Evolutionary conservation across 2,888 invertebrate species (phyloP).

Genomic region (Lithophane semibrunnea): DNA sequence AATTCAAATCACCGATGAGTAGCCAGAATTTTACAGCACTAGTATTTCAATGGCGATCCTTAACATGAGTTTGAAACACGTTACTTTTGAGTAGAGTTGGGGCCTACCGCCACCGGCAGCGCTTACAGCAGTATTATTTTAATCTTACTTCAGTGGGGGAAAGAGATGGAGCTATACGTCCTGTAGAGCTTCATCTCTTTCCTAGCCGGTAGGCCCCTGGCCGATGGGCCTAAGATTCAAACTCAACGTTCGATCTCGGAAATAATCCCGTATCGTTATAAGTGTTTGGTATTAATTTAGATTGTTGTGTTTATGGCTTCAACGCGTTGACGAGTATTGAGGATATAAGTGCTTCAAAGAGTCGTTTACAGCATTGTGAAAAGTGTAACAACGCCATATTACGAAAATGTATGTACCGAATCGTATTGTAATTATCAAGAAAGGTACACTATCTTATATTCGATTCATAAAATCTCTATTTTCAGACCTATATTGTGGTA

Average conservation of each 20-base stretch:
- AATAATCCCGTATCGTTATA: background rate
- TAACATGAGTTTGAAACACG: too few species aligned
- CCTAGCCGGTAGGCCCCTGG: background rate
- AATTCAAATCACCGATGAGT: background rate
- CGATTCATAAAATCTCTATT: background rate
- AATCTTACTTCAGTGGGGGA: too few species aligned
- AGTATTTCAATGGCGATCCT: too few species aligned
- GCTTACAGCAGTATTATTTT: too few species aligned
- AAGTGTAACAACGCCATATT: background rate
- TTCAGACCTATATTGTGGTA: background rate
- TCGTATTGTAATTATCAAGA: background rate
- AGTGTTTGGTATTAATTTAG: background rate
- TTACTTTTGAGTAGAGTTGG: too few species aligned
- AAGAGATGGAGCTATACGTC: too few species aligned
- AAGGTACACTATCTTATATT: too few species aligned
- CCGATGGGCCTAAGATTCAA: background rate
- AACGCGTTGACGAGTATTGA: background rate
- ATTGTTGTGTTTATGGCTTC: background rate
- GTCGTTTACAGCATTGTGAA: background rate
- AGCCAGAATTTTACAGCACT: background rate
- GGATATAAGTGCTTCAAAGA: too few species aligned
- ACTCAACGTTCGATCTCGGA: background rate
- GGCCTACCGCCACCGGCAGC: too few species aligned
- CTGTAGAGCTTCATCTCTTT: too few species aligned
- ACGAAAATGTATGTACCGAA: background rate